These are phyloP conservation scores for Stichopus horrens DNA, from an alignment of 53 echinoderm and acorn worm species.

Conservation along the genomic window DNA sequence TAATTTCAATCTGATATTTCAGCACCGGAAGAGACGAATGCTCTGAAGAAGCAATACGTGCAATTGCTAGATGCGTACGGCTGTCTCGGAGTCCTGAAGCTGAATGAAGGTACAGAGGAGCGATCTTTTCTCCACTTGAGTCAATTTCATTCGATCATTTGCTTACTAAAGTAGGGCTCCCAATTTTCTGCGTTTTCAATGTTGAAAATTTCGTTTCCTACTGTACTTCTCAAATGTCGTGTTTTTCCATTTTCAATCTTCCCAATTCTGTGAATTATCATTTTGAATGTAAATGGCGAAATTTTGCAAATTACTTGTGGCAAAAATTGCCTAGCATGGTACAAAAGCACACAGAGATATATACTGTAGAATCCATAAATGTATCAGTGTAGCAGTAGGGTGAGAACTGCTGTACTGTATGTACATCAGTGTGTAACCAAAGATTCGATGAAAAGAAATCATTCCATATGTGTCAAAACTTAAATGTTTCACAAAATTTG, in stretches of 20 bases:
- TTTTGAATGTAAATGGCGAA: background rate
- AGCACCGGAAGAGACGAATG: conserved; percentile 80
- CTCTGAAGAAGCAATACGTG: conserved; percentile 79
- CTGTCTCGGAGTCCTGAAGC: conserved; percentile 78
- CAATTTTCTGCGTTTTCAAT: background rate
- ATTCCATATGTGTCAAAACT: too few species aligned
- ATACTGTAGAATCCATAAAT: too few species aligned
- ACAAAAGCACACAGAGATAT: too few species aligned
- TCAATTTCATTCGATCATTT: background rate
- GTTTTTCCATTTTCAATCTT: too few species aligned
- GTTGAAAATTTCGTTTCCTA: background rate
- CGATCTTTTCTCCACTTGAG: background rate
- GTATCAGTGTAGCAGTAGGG: too few species aligned
- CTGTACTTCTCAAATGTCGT: background rate
- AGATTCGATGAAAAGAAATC: too few species aligned
- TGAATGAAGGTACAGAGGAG: conserved; percentile 45
- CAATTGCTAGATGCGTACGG: conserved; percentile 90
- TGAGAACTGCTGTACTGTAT: too few species aligned
- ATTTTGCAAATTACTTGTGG: background rate
- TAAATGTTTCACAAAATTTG: too few species aligned
- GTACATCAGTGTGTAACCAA: too few species aligned
- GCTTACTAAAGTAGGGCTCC: too few species aligned
- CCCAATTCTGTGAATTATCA: background rate
- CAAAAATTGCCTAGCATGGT: too few species aligned
- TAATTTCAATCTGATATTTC: background rate